phyloP scores from a whole-genome alignment of 2,113 vertebrate genomes.

The Hipposideros armiger region DNA sequence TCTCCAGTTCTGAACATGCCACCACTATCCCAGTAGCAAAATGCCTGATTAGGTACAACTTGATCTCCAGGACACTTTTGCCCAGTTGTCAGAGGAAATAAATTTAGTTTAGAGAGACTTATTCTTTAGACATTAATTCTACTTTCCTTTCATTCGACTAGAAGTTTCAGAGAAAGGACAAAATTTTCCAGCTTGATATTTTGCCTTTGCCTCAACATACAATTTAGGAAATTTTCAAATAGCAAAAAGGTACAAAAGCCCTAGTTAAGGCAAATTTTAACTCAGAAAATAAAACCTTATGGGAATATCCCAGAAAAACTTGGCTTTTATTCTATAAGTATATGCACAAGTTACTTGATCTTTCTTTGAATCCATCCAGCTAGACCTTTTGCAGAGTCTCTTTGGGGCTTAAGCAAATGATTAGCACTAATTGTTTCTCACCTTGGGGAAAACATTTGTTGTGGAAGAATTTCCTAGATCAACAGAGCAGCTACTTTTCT shows the following conservation, averaged over 20 bases:
- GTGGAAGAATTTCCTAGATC: slow-evolving; percentile 12
- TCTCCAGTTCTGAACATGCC: slow-evolving; percentile 41
- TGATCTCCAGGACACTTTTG: not conserved
- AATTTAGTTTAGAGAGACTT: not conserved
- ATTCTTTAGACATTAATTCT: slow-evolving; percentile 16
- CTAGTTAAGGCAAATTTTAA: not conserved
- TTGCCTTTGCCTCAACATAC: not conserved
- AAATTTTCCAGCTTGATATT: slow-evolving; percentile 12
- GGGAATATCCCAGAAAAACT: not conserved
- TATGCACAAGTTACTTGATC: slow-evolving; percentile 43
- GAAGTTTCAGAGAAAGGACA: not conserved
- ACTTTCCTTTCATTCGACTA: not conserved
- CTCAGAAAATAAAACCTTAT: not conserved
- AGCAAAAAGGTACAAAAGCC: not conserved
- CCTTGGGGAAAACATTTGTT: slow-evolving; percentile 17
- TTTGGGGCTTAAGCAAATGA: slow-evolving; percentile 52
- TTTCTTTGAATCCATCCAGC: not conserved
- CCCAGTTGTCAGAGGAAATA: slow-evolving; percentile 23
- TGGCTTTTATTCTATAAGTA: slow-evolving; percentile 19
- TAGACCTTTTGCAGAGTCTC: not conserved
- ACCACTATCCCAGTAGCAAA: not conserved
- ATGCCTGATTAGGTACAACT: not conserved
- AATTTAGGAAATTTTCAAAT: not conserved
- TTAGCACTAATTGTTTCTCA: slow-evolving; percentile 33
- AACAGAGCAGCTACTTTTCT: slow-evolving; percentile 23